phyloP scores from a whole-genome alignment of 2,888 invertebrate species.

The Salticus scenicus region DNA sequence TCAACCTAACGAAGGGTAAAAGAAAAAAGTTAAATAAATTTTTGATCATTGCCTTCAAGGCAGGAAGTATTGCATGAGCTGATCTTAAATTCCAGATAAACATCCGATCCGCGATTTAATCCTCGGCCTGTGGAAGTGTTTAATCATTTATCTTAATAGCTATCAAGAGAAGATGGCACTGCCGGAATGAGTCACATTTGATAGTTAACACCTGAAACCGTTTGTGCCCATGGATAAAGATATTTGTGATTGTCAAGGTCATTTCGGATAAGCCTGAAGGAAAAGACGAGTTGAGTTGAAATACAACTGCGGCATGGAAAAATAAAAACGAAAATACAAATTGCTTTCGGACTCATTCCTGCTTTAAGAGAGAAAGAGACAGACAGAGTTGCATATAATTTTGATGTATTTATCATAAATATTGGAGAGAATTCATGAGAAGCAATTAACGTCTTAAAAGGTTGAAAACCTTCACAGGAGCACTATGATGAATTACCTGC shows the following conservation, averaged over 20 bases:
- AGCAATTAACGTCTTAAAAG: no score
- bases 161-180: not conserved
- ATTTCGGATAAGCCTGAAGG: not conserved
- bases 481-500: no score
- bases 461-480: no score
- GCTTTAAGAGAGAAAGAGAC: not conserved
- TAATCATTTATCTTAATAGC: not conserved
- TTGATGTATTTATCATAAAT: no score
- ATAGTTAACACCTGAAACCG: not conserved
- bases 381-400: no score
- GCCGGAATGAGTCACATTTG: not conserved
- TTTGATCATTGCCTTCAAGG: not conserved
- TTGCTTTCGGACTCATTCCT: not conserved
- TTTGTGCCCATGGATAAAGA: not conserved
- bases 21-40: not conserved
- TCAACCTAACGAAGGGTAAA: not conserved
- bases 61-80: not conserved
- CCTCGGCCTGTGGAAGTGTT: not conserved
- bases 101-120: not conserved
- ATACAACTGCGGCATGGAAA: no score
- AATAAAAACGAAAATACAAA: not conserved
- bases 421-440: no score
- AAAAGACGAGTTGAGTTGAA: not conserved
- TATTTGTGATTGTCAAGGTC: not conserved
- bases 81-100: not conserved